A percentile compares a stretch with the other conserved stretches of the same genome.
phyloP scores from a whole-genome alignment of 2,113 vertebrate genomes.

The Bungarus multicinctus region DNA sequence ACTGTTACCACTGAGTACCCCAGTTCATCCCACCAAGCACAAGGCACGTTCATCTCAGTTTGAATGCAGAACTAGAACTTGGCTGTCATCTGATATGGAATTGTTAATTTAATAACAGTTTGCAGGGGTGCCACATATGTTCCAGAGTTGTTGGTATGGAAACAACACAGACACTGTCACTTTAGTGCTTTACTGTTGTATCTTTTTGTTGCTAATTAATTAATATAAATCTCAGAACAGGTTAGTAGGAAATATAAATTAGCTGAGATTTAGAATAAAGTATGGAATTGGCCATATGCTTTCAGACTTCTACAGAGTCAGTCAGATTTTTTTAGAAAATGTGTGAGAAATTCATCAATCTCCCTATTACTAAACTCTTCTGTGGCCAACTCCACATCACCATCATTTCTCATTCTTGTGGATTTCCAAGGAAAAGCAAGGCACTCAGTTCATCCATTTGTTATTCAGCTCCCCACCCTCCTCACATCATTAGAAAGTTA shows the following conservation, averaged over 20 bases:
- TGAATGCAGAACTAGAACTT: neutral
- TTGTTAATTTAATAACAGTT: neutral
- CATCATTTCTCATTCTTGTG: neutral
- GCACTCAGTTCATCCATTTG: neutral
- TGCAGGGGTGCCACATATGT: neutral
- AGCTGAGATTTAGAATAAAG: neutral
- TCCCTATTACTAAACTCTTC: neutral
- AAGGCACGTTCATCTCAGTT: accelerated
- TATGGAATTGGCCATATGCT: neutral
- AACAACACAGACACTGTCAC: slow-evolving; percentile 33
- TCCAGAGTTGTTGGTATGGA: slow-evolving; percentile 4
- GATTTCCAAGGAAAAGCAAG: neutral
- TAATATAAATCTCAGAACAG: neutral
- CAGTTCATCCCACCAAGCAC: neutral
- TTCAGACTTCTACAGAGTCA: neutral
- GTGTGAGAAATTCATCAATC: neutral
- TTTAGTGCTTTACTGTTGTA: neutral
- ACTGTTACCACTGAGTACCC: neutral
- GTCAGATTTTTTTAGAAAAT: neutral
- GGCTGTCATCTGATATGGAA: accelerated
- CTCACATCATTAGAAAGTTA: neutral
- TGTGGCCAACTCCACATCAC: no score
- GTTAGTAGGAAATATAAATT: neutral
- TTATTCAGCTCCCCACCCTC: neutral
- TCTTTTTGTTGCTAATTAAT: no score